These are phyloP conservation scores for Temnopleurus reevesii DNA, from an alignment of 53 echinoderm and acorn worm genomes.

Conservation along the genomic window DNA sequence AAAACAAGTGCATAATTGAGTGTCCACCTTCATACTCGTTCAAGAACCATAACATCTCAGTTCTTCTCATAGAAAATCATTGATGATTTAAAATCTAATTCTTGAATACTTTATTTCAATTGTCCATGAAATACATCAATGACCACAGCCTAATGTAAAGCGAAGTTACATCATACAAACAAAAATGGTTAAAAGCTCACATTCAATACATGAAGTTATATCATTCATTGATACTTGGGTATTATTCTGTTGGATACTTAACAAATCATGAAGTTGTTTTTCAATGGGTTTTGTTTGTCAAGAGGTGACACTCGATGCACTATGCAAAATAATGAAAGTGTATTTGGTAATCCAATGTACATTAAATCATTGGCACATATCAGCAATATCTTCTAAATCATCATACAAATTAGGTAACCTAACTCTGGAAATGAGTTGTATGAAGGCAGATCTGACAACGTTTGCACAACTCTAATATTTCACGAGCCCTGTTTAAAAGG, in stretches of 20 bases:
- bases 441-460: background rate
- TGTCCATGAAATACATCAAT: background rate
- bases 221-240: background rate
- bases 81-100: constrained; percentile 9
- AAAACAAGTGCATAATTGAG: constrained; percentile 26
- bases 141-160: background rate
- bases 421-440: constrained; percentile 11
- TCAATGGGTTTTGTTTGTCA: background rate
- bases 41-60: constrained; percentile 11
- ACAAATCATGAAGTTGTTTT: background rate
- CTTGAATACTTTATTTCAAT: background rate
- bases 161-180: background rate
- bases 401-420: background rate
- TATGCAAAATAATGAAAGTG: background rate
- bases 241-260: background rate
- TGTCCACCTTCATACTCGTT: background rate
- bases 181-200: background rate
- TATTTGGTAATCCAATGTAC: background rate
- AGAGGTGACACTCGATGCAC: background rate
- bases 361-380: background rate
- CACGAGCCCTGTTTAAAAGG: background rate
- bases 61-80: constrained; percentile 17
- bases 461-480: background rate
- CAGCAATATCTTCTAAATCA: background rate
- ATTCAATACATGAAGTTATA: background rate